phyloP scores from a whole-genome alignment of 2,888 invertebrate species.

The Limnephilus auricula region DNA sequence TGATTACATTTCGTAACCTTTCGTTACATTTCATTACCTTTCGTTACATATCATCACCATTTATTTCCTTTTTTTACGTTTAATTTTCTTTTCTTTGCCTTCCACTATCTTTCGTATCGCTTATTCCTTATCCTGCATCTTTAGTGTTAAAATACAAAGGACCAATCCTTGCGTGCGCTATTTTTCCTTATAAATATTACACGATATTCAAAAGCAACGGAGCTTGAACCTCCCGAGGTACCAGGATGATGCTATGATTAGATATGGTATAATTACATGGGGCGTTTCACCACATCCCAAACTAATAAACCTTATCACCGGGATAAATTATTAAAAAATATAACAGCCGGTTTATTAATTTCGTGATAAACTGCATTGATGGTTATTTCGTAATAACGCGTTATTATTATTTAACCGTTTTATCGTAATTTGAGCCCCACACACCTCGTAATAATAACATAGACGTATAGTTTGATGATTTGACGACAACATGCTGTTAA shows the following conservation, averaged over 20 bases:
- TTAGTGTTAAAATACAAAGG: too few relatives aligned
- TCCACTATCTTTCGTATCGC: too few relatives aligned
- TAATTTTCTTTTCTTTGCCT: too few relatives aligned
- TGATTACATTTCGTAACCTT: too few relatives aligned
- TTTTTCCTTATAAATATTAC: too few relatives aligned
- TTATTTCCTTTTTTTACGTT: too few relatives aligned
- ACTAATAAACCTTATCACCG: not conserved
- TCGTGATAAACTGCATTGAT: not conserved
- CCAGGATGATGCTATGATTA: not conserved
- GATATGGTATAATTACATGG: not conserved
- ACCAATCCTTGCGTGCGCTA: too few relatives aligned
- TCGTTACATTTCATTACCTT: too few relatives aligned
- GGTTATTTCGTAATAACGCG: not conserved
- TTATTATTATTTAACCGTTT: not conserved
- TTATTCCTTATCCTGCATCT: too few relatives aligned
- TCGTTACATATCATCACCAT: too few relatives aligned
- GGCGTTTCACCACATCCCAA: not conserved
- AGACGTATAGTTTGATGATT: not conserved
- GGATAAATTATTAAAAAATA: not conserved
- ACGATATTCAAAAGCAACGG: not conserved
- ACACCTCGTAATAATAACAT: not conserved
- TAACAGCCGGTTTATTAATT: not conserved
- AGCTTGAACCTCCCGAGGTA: too few relatives aligned
- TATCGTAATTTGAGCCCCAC: not conserved
- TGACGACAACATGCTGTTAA: not conserved